Conservation (phyloP, 2,888 invertebrate genomes). For the Troides oblongomaculatus region DNA sequence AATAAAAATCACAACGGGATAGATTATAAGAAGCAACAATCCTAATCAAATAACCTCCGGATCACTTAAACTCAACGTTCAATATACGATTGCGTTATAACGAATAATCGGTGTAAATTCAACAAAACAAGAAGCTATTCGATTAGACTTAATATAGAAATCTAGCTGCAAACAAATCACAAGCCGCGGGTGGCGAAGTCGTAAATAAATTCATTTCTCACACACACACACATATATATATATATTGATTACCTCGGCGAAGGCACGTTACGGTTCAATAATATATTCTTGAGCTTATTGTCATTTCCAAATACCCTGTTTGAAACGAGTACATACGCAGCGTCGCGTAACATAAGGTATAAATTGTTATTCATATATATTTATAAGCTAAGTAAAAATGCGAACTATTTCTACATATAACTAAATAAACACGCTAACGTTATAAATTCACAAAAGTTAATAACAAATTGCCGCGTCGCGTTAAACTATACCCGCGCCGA, state of each 20-base stretch:
- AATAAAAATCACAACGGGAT: conserved; percentile 64
- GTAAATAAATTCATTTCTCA: conserved; percentile 25
- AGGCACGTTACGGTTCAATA: conserved; percentile 49
- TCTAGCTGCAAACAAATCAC: conserved; percentile 36
- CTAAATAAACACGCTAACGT: neutral
- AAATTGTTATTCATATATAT: conserved; percentile 1
- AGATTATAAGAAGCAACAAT: conserved; percentile 33
- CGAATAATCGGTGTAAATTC: conserved; percentile 63
- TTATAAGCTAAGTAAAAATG: neutral
- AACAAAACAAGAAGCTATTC: conserved; percentile 45
- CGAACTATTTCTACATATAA: neutral
- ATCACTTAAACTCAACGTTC: conserved; percentile 35
- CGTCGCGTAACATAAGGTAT: conserved; percentile 4
- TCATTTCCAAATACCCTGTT: conserved; percentile 68
- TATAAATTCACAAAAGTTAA: neutral
- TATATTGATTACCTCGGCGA: conserved; percentile 34
- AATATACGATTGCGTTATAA: conserved; percentile 59
- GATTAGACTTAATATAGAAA: conserved; percentile 34
- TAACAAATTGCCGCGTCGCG: neutral
- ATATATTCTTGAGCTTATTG: conserved; percentile 56
- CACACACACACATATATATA: conserved; percentile 7
- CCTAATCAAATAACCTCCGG: conserved; percentile 47
- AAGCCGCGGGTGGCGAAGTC: conserved; percentile 34
- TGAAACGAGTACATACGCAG: conserved; percentile 22
- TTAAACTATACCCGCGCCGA: neutral